These are phyloP conservation scores for Chiloscyllium punctatum DNA, from an alignment of 2,797 vertebrate species.

Conservation along the genomic window DNA sequence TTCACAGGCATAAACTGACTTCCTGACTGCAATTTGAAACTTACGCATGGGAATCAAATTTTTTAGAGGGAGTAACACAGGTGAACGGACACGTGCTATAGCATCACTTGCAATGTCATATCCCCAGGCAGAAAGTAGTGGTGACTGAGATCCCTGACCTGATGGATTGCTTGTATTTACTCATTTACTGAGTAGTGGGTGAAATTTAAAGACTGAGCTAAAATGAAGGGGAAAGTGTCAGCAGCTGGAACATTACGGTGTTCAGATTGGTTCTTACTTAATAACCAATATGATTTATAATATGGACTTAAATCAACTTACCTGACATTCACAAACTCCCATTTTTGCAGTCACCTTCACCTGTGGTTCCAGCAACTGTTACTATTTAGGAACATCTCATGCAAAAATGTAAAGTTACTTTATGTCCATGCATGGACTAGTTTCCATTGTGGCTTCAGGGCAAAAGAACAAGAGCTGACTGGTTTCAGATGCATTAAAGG, in stretches of 20 bases:
- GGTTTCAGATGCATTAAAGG: background rate
- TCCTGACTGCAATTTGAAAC: background rate
- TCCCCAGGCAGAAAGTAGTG: background rate
- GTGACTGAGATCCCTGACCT: background rate
- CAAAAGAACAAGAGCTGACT: background rate
- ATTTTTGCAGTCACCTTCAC: background rate
- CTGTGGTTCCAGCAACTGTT: background rate
- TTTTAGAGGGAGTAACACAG: background rate
- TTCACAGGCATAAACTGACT: background rate
- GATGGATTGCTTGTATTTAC: background rate
- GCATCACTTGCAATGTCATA: background rate
- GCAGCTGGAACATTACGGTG: background rate
- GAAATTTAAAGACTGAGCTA: background rate
- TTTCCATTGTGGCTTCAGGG: background rate
- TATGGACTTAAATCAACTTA: background rate
- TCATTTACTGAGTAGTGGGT: background rate
- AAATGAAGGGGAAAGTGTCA: background rate
- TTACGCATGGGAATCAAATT: background rate
- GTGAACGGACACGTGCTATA: background rate
- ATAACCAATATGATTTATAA: background rate
- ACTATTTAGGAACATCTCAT: background rate
- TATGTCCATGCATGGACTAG: background rate
- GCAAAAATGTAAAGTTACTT: background rate
- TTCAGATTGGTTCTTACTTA: background rate
- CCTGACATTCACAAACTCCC: background rate